phyloP scores from a whole-genome alignment of 2,797 vertebrate genomes.

The Austrolebias charrua region DNA sequence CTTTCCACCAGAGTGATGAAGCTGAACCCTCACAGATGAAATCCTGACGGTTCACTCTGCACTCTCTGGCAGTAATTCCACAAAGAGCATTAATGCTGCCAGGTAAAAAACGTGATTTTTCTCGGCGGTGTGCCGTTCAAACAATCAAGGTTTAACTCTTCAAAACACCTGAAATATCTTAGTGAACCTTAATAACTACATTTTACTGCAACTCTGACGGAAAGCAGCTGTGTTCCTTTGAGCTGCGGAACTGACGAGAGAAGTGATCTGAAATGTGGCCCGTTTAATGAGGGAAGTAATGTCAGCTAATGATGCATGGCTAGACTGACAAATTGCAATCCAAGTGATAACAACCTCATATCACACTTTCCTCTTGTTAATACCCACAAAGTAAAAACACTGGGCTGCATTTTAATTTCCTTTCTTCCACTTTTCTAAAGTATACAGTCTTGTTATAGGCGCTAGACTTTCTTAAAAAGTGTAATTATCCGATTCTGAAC shows the following conservation, averaged over 20 bases:
- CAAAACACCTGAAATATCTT: slow-evolving; percentile 1
- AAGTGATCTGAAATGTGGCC: slow-evolving; percentile 14
- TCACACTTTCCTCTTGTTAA: slow-evolving; percentile 15
- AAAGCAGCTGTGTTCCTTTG: slow-evolving; percentile 11
- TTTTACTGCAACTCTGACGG: slow-evolving; percentile 20
- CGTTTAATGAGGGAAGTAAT: slow-evolving; percentile 28
- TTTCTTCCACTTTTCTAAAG: neutral
- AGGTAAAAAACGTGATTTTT: slow-evolving; percentile 14
- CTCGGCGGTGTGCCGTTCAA: slow-evolving; percentile 4
- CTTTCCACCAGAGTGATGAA: slow-evolving; percentile 25
- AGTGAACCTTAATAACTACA: slow-evolving; percentile 18
- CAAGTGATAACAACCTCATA: slow-evolving; percentile 28
- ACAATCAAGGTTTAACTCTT: slow-evolving; percentile 22
- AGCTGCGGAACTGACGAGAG: neutral
- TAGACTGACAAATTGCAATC: slow-evolving; percentile 16
- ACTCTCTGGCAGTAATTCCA: neutral
- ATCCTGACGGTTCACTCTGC: slow-evolving; percentile 23
- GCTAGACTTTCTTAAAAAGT: slow-evolving; percentile 18
- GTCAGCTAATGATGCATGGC: slow-evolving; percentile 32
- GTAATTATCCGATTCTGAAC: slow-evolving; percentile 28
- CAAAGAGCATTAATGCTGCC: slow-evolving; percentile 15
- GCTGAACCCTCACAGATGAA: slow-evolving; percentile 26
- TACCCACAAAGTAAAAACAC: slow-evolving; percentile 22
- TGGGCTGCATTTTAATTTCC: slow-evolving; percentile 10
- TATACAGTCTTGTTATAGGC: neutral